These are phyloP conservation scores for Campaea margaritaria DNA, from an alignment of 2,888 invertebrate genomes.

Conservation along the genomic window DNA sequence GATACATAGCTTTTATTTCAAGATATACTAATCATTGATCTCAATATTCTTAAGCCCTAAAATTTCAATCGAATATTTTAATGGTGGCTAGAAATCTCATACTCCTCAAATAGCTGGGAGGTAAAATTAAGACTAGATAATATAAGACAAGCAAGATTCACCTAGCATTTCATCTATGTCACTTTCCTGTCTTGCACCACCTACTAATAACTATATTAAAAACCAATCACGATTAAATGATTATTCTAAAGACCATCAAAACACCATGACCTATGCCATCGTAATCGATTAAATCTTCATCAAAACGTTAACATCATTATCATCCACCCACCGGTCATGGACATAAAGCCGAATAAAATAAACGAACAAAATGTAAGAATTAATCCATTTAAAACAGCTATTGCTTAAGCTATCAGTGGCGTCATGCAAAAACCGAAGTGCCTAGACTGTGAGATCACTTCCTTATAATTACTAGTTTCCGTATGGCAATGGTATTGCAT, in stretches of 20 bases:
- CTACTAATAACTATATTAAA: too few species aligned
- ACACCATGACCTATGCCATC: constrained; percentile 18
- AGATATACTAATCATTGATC: too few species aligned
- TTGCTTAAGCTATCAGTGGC: constrained; percentile 23
- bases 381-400: constrained; percentile 21
- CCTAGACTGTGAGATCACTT: constrained; percentile 29
- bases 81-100: too few species aligned
- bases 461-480: constrained; percentile 24
- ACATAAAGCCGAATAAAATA: constrained; percentile 16
- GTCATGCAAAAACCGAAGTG: constrained; percentile 33
- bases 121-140: too few species aligned
- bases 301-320: constrained; percentile 6
- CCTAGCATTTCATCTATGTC: too few species aligned
- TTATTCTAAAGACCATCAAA: background rate
- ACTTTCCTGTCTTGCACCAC: too few species aligned
- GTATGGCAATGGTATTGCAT: background rate
- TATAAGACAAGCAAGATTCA: too few species aligned
- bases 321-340: constrained; percentile 15
- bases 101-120: too few species aligned
- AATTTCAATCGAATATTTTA: too few species aligned
- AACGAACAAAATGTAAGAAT: constrained; percentile 19
- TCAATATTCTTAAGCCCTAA: too few species aligned
- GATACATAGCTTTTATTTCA: too few species aligned
- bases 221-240: too few species aligned
- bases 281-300: constrained; percentile 19